Base-by-base conservation (phyloP, 2,888 invertebrate genomes). In the Luffia ferchaultella region DNA sequence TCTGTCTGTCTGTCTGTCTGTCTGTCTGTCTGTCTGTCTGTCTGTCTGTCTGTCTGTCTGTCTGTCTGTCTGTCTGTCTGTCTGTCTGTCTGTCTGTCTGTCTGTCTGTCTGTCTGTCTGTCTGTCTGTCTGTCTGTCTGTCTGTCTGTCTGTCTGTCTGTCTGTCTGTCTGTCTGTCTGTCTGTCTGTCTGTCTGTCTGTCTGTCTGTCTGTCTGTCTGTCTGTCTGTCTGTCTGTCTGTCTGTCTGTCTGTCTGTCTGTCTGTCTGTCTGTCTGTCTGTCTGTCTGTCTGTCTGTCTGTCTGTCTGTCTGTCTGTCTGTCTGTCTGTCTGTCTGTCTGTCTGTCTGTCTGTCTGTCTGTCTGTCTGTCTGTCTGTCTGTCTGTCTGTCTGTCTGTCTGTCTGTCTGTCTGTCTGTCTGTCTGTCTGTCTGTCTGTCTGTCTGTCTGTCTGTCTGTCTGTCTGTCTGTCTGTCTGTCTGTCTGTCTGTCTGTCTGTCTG, bases 91-190 rank as follows among this genome's bases (percentile, higher is more conserved):
- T 52, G 53, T 52, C 53, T 52, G 53, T 50, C 53, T 50, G 53
- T 52, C 54, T 53, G 54, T 53, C 54, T 54, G 50, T 54, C 49
- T 50, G 50, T 54, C 46, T 54, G 50, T 53, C 45, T 54, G 50
- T 54, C 49, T 50, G 50, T 53, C 49, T 54, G 50, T 53, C 49
- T 54, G 50, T 54, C 49, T 50, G 50, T 53, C 49, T 54, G 50
- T 53, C 49, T 54, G 50, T 54, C 54, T 54, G 54, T 53, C 54
- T 53, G 53, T 54, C 53, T 54, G 53, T 54, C 53, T 54, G 53
- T 54, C 53, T 54, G 54, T 54, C 53, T 54, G 53, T 54, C 53
- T 54, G 53, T 54, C 53, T 54, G 54, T 54, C 54, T 53, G 53
- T 53, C 54, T 50, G 54, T 53, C 54, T 53, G 54, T 53, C 54